Conservation (phyloP, 2,888 invertebrate genomes). For the Slavum lentiscoides region DNA sequence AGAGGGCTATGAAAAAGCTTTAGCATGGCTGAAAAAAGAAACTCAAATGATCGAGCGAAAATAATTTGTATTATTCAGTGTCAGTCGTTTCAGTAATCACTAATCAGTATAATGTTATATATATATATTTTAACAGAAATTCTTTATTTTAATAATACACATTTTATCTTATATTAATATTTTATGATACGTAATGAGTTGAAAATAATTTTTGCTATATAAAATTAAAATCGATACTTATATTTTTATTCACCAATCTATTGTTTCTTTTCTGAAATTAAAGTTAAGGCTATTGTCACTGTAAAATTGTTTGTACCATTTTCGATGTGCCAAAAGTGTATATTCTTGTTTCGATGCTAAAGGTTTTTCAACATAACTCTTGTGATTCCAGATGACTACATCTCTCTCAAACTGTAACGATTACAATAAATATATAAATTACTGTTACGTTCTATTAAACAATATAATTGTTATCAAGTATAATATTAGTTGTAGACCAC, state of each 20-base stretch:
- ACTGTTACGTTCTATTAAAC: neutral
- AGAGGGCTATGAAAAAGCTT: conserved; percentile 69
- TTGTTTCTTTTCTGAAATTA: conserved; percentile 48
- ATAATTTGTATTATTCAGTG: neutral
- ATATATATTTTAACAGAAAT: neutral
- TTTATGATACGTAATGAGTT: neutral
- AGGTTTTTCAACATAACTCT: conserved; percentile 73
- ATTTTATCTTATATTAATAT: neutral
- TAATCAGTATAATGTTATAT: neutral
- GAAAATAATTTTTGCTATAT: conserved; percentile 2
- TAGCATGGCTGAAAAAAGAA: conserved; percentile 78
- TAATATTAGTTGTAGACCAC: too few species aligned
- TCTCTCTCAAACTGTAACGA: conserved; percentile 77
- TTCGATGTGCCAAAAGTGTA: conserved; percentile 71
- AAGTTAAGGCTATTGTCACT: conserved; percentile 68
- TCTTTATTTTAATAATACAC: neutral
- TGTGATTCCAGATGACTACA: conserved; percentile 84
- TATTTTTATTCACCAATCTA: conserved; percentile 20
- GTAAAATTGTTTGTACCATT: conserved; percentile 87
- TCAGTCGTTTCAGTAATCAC: too few species aligned
- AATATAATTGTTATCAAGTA: neutral
- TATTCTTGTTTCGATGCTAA: conserved; percentile 75
- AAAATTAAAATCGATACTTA: neutral
- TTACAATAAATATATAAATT: conserved; percentile 50
- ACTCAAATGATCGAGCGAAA: conserved; percentile 64